Base-by-base conservation (phyloP, 2,113 vertebrate genomes). In the Fregata magnificens region DNA sequence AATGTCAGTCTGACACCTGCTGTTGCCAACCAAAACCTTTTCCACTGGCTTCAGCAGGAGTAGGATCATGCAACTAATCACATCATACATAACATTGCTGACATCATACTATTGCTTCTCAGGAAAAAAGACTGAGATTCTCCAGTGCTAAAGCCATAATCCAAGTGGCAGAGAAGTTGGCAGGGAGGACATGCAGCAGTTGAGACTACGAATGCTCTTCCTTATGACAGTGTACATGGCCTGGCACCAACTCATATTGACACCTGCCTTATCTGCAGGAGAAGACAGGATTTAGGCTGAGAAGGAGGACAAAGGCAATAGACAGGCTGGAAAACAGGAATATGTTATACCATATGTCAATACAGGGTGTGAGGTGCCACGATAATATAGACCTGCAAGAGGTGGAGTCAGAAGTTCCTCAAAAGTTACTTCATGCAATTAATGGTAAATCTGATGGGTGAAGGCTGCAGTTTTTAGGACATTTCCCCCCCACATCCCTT, bases 211-310 rank as follows among this genome's bases (percentile, higher is more conserved):
- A 67, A 77, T 71, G 87, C 5, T 19, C 38, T 89, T 72, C 65
- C 45, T 86, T 84, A 47, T 11, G 52, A 81, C 53, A 74, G 36
- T 3, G 31, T 36, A 11, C 26, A n/a, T 1, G 4, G 42, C 40
- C 90, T 96, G 96, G 90, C 92, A 95, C 36, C 28, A 49, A 20
- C 19, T 89, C 62, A 19, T 59, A 40, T 50, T 89, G 93, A 81
- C 92, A 92, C 77, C 78, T 95, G 84, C 83, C 74, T 87, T 84
- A 87, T 69, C 89, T 76, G 77, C 93, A 76, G 86, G 83, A 89
- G 47, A 88, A 77, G 65, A 79, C 31, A 85, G 56, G 62, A 93
- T 93, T 95, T 85, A 73, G 32, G 31, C 53, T 91, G 74, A 77
- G 66, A 69, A 95, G 38, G 53, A 95, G 66, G 81, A 84, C 47